Percentiles rank a stretch among this genome's conserved stretches.
These are phyloP conservation scores for Didymodactylos carnosus DNA, from an alignment of 2,888 invertebrate species.

Conservation along the genomic window DNA sequence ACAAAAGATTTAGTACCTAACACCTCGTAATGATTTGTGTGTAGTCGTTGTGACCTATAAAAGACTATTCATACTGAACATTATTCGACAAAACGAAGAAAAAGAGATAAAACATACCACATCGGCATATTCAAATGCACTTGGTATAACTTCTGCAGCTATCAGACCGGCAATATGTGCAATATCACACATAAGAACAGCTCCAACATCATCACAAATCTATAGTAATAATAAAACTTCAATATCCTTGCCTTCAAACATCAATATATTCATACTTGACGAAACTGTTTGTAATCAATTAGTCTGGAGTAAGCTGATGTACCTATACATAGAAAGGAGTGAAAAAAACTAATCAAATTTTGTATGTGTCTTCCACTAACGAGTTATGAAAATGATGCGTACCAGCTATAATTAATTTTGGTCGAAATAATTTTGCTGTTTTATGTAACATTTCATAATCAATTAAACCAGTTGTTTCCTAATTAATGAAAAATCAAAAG, in stretches of 20 bases:
- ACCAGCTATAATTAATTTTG: slow-evolving; percentile 72
- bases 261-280: too few relatives aligned
- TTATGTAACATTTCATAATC: slow-evolving; percentile 71
- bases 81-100: too few relatives aligned
- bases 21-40: slow-evolving; percentile 64
- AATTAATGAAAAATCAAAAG: too few relatives aligned
- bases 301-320: slow-evolving; percentile 37
- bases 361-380: too few relatives aligned
- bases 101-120: too few relatives aligned
- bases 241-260: too few relatives aligned
- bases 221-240: too few relatives aligned
- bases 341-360: too few relatives aligned
- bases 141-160: slow-evolving; percentile 69
- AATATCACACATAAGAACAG: slow-evolving; percentile 26
- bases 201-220: slow-evolving; percentile 27
- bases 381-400: too few relatives aligned
- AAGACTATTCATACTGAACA: too few relatives aligned
- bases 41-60: slow-evolving; percentile 85
- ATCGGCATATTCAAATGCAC: slow-evolving; percentile 72
- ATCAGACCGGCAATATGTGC: slow-evolving; percentile 41
- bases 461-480: slow-evolving; percentile 68
- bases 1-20: too few relatives aligned
- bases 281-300: slow-evolving; percentile 38
- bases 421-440: slow-evolving; percentile 66
- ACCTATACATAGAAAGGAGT: too few relatives aligned